Base-by-base conservation (phyloP, 2,797 vertebrate species). In the Denticeps clupeoides region DNA sequence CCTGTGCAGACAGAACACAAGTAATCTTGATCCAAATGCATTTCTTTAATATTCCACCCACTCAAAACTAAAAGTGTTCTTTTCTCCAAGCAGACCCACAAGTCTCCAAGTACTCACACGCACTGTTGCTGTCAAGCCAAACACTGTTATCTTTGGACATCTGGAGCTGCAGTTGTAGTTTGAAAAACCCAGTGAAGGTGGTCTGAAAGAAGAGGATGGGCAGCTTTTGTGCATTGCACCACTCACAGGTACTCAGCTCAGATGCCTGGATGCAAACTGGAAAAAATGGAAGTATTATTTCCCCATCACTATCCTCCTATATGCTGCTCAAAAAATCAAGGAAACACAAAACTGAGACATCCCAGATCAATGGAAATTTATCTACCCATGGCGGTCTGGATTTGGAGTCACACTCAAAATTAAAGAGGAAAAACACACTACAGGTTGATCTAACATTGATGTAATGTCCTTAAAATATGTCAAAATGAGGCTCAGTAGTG, bases 151-250 rank as follows among this genome's bases (percentile, higher is more conserved):
- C 67, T 58, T 64, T 77, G 64, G 61, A 79, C 73, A 84, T 76
- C 37, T 74, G 74, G 31, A 88, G 62, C 0, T 80, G 79, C 11
- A 73, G 54, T 62, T 73, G 81, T 43, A 88, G 64, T 41, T 67
- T 79, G 9, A 74, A 73, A 58, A 78, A 81, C 45, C 80, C 72
- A 45, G 71, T 52, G 35, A 82, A 70, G 27, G 74, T 37, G 7
- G 80, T 80, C 60, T 87, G 83, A 3, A 89, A 72, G 65, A 89
- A 87, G 46, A 87, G 73, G 22, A 85, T 78, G 2, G 86, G 81
- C 24, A 87, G 61, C 64, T 78, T 80, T 42, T 74, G 63, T 49
- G 74, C 78, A 41, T 71, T 68, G 60, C 87, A 87, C 86, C 81
- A 87, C 64, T 89, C 86, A 64, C 84, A 87, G 65, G 83, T 82